Conservation (phyloP, 2,888 invertebrate genomes). For the Trachelus tabidus region DNA sequence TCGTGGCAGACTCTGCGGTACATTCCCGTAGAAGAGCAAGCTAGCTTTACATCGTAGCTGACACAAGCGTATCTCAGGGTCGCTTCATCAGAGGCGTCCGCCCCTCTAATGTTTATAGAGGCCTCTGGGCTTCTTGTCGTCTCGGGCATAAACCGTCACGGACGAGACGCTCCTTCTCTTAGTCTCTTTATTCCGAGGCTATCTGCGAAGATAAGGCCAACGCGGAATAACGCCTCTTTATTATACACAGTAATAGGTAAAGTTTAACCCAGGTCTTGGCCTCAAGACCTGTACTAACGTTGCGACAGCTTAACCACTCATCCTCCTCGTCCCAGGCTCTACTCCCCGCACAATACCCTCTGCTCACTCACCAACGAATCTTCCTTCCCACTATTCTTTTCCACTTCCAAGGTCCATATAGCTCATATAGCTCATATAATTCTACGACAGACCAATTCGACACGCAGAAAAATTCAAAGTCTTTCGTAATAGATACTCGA, state of each 20-base stretch:
- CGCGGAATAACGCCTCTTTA: constrained; percentile 45
- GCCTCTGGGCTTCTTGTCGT: constrained; percentile 31
- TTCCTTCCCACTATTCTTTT: no score
- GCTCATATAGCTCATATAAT: no score
- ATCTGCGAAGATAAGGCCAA: constrained; percentile 38
- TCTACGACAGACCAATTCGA: no score
- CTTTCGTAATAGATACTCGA: no score
- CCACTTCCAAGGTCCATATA: no score
- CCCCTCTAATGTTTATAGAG: constrained; percentile 31
- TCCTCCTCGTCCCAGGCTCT: no score
- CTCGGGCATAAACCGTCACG: constrained; percentile 5
- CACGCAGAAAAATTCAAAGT: no score
- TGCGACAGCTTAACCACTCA: no score
- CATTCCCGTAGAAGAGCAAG: constrained; percentile 1
- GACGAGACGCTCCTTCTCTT: constrained; percentile 36
- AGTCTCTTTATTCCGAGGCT: constrained; percentile 45
- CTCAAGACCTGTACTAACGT: constrained; percentile 27
- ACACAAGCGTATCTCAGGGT: constrained; percentile 36
- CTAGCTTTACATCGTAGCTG: constrained; percentile 26
- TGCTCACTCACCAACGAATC: no score
- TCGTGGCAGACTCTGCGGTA: no score
- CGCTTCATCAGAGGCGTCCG: constrained; percentile 24
- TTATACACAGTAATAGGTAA: constrained; percentile 47
- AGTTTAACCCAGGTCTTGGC: constrained; percentile 39
- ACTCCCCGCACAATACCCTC: no score